These are phyloP conservation scores for Drosophila yooni DNA, from an alignment of 2,888 invertebrate species.

Conservation along the genomic window DNA sequence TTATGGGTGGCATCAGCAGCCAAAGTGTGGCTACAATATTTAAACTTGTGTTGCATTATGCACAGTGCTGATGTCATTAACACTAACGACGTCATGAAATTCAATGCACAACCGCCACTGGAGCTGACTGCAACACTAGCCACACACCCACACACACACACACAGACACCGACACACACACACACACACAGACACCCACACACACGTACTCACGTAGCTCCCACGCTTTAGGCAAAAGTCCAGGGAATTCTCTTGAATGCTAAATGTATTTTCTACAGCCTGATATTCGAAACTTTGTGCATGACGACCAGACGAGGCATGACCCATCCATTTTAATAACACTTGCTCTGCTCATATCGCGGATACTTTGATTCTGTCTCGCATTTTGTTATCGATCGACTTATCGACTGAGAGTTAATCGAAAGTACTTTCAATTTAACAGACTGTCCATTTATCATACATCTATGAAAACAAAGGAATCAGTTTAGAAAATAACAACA, in stretches of 20 bases:
- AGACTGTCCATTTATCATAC: neutral
- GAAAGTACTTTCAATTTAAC: neutral
- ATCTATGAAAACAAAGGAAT: neutral
- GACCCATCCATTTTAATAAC: constrained; percentile 48
- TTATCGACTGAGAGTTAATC: neutral
- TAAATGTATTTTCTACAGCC: constrained; percentile 49
- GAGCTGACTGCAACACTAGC: constrained; percentile 27
- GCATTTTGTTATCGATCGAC: neutral
- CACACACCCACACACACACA: constrained; percentile 1
- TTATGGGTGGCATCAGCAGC: constrained; percentile 55
- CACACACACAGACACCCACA: constrained; percentile 3
- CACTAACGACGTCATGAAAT: constrained; percentile 80
- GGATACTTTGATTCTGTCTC: neutral
- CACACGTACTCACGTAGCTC: constrained; percentile 12
- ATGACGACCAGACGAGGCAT: constrained; percentile 45
- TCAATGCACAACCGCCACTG: constrained; percentile 61
- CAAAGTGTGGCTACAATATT: constrained; percentile 64
- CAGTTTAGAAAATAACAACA: neutral
- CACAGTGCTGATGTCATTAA: constrained; percentile 70
- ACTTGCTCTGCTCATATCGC: neutral
- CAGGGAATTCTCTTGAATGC: constrained; percentile 44
- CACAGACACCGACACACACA: neutral
- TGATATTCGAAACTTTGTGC: constrained; percentile 61
- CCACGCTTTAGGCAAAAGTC: constrained; percentile 17
- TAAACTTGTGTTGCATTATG: constrained; percentile 69